Percentiles rank a stretch among this genome's conserved stretches.
phyloP scores from a whole-genome alignment of 2,797 vertebrate species.

The Perdix hodgsoniae region DNA sequence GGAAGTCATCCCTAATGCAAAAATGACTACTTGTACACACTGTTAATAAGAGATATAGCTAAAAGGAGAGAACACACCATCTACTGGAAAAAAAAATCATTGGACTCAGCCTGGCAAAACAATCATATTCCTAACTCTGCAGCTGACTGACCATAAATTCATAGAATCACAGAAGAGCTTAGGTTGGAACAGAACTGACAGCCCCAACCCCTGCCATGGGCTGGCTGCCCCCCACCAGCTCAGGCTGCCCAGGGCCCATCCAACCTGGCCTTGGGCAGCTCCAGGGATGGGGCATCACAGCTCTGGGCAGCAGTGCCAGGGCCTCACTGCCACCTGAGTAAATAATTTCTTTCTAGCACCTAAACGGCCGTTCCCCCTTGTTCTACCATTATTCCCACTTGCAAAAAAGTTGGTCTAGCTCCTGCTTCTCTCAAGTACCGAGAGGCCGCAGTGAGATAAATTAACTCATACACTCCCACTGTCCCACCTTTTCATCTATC shows the following conservation, averaged over 20 bases:
- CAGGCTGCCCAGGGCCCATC: neutral
- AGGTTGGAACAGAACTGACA: neutral
- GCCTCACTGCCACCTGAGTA: neutral
- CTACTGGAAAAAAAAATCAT: neutral
- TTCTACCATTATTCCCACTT: too few relatives aligned
- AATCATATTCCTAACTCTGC: neutral
- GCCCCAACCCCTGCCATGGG: too few relatives aligned
- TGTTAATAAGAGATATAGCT: neutral
- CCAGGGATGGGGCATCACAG: neutral
- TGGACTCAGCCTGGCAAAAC: neutral
- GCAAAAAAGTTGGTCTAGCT: too few relatives aligned
- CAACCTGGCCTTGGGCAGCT: neutral
- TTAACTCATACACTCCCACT: neutral
- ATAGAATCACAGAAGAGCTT: neutral
- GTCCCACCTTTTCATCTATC: neutral
- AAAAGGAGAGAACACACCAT: neutral
- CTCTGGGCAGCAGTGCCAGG: neutral
- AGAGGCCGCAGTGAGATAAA: neutral
- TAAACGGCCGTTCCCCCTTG: too few relatives aligned
- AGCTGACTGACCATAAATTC: neutral
- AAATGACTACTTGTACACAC: neutral
- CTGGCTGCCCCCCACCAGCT: neutral
- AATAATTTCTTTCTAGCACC: too few relatives aligned
- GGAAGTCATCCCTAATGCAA: neutral
- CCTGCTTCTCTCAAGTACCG: too few relatives aligned